phyloP scores from a whole-genome alignment of 2,113 vertebrate species.

The Gambusia holbrooki region DNA sequence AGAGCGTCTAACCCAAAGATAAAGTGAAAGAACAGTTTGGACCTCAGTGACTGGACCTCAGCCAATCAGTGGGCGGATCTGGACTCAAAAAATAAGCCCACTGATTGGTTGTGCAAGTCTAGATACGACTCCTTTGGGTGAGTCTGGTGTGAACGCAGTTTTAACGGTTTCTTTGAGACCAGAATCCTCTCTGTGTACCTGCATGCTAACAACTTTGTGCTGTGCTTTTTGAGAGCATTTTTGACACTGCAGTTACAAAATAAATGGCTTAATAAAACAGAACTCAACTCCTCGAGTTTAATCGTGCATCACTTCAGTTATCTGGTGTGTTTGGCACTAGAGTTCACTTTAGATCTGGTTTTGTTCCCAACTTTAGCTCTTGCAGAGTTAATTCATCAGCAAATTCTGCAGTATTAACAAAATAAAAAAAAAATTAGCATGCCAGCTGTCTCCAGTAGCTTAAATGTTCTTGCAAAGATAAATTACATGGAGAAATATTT shows the following conservation, averaged over 20 bases:
- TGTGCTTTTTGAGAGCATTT: conserved; percentile 41
- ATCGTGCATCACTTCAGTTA: conserved; percentile 23
- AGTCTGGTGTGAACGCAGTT: conserved; percentile 28
- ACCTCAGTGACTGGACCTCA: conserved; percentile 43
- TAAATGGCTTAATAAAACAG: conserved; percentile 7
- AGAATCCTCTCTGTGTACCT: conserved; percentile 42
- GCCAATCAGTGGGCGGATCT: conserved; percentile 19
- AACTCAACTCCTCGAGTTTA: conserved; percentile 7
- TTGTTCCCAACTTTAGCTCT: conserved; percentile 18
- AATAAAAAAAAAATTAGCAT: conserved; percentile 4
- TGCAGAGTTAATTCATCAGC: conserved; percentile 26
- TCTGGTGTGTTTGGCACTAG: conserved; percentile 75
- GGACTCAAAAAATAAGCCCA: conserved; percentile 6
- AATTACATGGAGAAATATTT: conserved; percentile 39
- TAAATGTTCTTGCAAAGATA: conserved; percentile 38
- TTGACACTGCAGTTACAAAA: conserved; percentile 51
- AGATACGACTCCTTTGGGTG: conserved; percentile 18
- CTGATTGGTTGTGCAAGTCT: conserved; percentile 19
- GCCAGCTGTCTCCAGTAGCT: conserved; percentile 38
- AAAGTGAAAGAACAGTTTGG: conserved; percentile 54
- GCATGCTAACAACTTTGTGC: conserved; percentile 33
- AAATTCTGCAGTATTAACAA: conserved; percentile 38
- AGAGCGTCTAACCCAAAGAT: conserved; percentile 53
- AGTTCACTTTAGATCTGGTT: conserved; percentile 33
- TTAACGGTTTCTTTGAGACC: conserved; percentile 57